Evolutionary conservation across 35 echinoderm and acorn worm genomes (phyloP).

Genomic region (Eucidaris tribuloides): DNA sequence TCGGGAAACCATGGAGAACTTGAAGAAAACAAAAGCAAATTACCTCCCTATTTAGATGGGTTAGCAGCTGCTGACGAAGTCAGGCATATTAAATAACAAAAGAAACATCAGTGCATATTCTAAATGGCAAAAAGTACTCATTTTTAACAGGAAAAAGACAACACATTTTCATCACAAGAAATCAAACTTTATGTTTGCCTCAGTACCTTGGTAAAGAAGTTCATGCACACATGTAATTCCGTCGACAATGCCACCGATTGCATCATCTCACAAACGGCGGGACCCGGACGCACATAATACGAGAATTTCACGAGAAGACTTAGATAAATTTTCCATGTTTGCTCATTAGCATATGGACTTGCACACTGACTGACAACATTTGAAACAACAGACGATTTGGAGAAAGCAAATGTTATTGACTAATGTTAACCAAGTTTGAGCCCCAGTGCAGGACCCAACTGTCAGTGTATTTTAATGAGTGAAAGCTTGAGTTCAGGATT

Average conservation of each 20-base stretch:
- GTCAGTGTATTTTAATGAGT: too few relatives aligned
- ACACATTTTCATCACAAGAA: background rate
- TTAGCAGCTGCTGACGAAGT: background rate
- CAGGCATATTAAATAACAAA: background rate
- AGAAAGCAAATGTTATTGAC: too few relatives aligned
- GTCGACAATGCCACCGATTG: background rate
- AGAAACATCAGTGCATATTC: background rate
- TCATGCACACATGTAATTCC: background rate
- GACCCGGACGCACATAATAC: too few relatives aligned
- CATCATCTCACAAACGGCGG: background rate
- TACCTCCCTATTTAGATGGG: background rate
- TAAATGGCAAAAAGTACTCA: too few relatives aligned
- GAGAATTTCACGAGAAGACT: too few relatives aligned
- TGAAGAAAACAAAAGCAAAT: background rate
- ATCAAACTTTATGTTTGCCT: background rate
- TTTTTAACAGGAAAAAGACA: background rate
- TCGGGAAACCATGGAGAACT: background rate
- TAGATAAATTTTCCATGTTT: too few relatives aligned
- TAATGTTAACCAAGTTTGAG: too few relatives aligned
- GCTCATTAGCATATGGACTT: too few relatives aligned
- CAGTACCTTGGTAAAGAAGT: background rate
- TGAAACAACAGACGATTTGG: too few relatives aligned
- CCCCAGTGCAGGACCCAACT: too few relatives aligned
- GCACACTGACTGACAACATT: too few relatives aligned
- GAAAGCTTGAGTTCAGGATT: too few relatives aligned